Evolutionary conservation across 2,113 vertebrate species (phyloP).

Genomic region (Plecotus auritus): DNA sequence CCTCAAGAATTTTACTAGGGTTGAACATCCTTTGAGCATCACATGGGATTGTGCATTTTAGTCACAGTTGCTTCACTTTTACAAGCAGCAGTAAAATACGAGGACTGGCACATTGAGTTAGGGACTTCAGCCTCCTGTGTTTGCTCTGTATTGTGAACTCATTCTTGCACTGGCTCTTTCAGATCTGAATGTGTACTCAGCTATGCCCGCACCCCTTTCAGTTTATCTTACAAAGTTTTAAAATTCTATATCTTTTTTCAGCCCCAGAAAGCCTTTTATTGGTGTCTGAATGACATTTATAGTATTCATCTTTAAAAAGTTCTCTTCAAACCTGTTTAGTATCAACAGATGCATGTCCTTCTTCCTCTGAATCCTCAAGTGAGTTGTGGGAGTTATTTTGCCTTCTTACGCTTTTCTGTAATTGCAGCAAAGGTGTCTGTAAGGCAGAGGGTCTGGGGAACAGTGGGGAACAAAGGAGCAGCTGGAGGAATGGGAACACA

Average conservation of each 20-base stretch:
- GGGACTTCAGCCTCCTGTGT: neutral
- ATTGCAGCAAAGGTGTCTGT: neutral
- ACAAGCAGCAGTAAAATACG: neutral
- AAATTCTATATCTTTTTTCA: neutral
- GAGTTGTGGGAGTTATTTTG: neutral
- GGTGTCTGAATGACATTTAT: neutral
- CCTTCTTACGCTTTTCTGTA: neutral
- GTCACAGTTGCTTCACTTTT: neutral
- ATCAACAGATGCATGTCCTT: neutral
- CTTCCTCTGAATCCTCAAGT: neutral
- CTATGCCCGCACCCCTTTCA: neutral
- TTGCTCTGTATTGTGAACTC: neutral
- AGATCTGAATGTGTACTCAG: neutral
- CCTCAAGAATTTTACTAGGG: neutral
- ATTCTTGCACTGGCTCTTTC: neutral
- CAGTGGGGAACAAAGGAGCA: fast-evolving
- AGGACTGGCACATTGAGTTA: neutral
- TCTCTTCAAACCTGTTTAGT: neutral
- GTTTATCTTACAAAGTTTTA: neutral
- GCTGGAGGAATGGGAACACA: neutral
- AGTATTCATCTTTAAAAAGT: neutral
- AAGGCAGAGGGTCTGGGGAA: neutral
- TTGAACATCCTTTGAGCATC: neutral
- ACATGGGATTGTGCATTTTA: neutral
- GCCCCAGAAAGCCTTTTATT: neutral